Percentiles rank a stretch among this genome's conserved stretches.
Conservation (phyloP, 2,113 vertebrate genomes). For the Plestiodon gilberti region DNA sequence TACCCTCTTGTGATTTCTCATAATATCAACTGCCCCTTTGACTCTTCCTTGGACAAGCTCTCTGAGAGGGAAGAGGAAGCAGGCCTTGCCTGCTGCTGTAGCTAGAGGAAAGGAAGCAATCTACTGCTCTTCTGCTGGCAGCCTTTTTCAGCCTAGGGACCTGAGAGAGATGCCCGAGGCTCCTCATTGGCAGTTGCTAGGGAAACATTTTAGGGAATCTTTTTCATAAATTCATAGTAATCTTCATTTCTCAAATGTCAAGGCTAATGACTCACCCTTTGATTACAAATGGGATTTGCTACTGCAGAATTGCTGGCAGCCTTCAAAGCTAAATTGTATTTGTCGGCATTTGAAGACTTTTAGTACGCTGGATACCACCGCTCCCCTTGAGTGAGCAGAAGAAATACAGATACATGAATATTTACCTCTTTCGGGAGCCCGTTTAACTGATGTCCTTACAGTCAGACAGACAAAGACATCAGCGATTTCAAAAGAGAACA, state of each 20-base stretch:
- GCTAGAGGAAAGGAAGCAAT: constrained; percentile 44
- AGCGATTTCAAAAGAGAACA: constrained; percentile 20
- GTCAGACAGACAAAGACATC: constrained; percentile 36
- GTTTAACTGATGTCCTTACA: constrained; percentile 30
- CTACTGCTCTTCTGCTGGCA: constrained; percentile 8
- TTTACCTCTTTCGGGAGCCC: constrained; percentile 40
- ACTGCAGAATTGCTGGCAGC: constrained; percentile 77
- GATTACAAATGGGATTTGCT: constrained; percentile 78
- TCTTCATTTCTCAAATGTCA: constrained; percentile 79
- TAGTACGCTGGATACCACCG: constrained; percentile 63
- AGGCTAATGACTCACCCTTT: constrained; percentile 78
- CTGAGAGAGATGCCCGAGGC: constrained; percentile 61
- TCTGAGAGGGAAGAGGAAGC: constrained; percentile 8
- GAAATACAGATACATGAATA: constrained; percentile 69
- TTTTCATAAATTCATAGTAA: constrained; percentile 78
- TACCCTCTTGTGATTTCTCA: neutral
- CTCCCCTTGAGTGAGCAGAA: constrained; percentile 65
- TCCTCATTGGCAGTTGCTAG: constrained; percentile 74
- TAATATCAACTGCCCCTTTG: neutral
- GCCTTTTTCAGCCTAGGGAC: constrained; percentile 63
- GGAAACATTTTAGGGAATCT: constrained; percentile 77
- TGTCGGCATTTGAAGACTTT: constrained; percentile 77
- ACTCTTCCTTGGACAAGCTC: neutral
- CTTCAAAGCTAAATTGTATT: constrained; percentile 77
- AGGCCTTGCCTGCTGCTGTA: constrained; percentile 10